Conservation (phyloP, 2,797 vertebrate species). For the Xerus rutilus region DNA sequence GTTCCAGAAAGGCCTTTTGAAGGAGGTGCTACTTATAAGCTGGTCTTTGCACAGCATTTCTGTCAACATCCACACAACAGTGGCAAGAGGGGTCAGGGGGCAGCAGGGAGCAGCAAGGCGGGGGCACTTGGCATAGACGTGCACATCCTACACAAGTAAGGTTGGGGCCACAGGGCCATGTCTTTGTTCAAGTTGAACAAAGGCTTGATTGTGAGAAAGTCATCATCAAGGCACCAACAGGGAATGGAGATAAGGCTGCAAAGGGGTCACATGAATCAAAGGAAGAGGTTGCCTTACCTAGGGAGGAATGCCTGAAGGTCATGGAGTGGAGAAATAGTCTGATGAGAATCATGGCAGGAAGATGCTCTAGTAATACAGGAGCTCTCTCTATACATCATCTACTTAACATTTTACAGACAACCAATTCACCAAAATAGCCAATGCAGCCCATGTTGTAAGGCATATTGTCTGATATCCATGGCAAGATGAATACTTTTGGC, state of each 20-base stretch:
- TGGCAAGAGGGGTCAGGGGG: not conserved
- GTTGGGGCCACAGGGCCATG: not conserved
- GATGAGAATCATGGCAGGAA: not conserved
- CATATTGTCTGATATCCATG: rapidly evolving
- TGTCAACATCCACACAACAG: not conserved
- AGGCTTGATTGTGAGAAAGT: conserved; percentile 42
- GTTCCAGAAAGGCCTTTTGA: not conserved
- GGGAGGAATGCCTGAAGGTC: not conserved
- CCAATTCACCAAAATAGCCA: not conserved
- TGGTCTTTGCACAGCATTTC: not conserved
- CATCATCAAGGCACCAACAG: not conserved
- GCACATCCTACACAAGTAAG: not conserved
- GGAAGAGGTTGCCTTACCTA: not conserved
- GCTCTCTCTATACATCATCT: not conserved
- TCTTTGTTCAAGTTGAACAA: conserved; percentile 64
- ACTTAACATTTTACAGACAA: not conserved
- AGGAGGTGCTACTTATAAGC: not conserved
- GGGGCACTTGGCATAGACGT: not conserved
- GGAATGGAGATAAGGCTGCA: not conserved
- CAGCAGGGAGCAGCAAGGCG: not conserved
- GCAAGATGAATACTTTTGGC: not conserved
- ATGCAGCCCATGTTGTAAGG: not conserved
- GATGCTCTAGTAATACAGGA: not conserved
- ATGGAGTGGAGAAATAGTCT: not conserved
- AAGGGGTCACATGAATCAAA: not conserved